Evolutionary conservation across 1,140 invertebrate genomes (phyloP).

Genomic region (Antheraea mylitta): DNA sequence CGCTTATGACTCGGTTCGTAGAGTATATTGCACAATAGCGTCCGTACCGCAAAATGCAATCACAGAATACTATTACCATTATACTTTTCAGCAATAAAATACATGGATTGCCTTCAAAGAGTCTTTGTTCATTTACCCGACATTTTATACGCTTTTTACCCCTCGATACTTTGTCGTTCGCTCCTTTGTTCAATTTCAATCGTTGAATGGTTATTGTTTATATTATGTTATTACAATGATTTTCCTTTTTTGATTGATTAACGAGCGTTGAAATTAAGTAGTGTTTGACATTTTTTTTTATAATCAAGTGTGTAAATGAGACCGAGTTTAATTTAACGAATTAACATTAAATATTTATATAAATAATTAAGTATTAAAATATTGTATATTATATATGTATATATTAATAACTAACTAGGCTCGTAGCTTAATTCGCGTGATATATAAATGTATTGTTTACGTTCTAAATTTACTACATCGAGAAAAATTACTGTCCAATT

Average conservation of each 20-base stretch:
- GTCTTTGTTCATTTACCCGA: conserved; percentile 39
- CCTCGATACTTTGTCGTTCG: conserved; percentile 14
- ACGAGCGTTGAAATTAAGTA: not conserved
- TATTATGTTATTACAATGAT: conserved; percentile 1
- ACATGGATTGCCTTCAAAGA: conserved; percentile 27
- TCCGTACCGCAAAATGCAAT: conserved; percentile 30
- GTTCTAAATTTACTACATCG: too few species aligned
- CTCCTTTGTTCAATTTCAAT: conserved; percentile 28
- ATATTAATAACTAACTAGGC: too few species aligned
- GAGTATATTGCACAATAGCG: conserved; percentile 7
- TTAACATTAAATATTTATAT: too few species aligned
- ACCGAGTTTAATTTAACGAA: not conserved
- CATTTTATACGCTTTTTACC: conserved; percentile 30
- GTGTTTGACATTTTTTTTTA: conserved; percentile 5
- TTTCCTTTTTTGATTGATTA: conserved; percentile 6
- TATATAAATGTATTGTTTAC: too few species aligned
- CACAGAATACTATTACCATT: conserved; percentile 39
- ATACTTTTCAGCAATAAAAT: conserved; percentile 31
- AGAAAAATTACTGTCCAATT: too few species aligned
- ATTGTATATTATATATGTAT: too few species aligned
- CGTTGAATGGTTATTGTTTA: conserved; percentile 3
- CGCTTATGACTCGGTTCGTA: not conserved
- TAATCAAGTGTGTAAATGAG: conserved; percentile 1
- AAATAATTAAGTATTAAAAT: too few species aligned
- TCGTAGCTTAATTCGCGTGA: too few species aligned